These are phyloP conservation scores for Cheilosia urbana DNA, from an alignment of 2,888 invertebrate genomes.

Conservation along the genomic window DNA sequence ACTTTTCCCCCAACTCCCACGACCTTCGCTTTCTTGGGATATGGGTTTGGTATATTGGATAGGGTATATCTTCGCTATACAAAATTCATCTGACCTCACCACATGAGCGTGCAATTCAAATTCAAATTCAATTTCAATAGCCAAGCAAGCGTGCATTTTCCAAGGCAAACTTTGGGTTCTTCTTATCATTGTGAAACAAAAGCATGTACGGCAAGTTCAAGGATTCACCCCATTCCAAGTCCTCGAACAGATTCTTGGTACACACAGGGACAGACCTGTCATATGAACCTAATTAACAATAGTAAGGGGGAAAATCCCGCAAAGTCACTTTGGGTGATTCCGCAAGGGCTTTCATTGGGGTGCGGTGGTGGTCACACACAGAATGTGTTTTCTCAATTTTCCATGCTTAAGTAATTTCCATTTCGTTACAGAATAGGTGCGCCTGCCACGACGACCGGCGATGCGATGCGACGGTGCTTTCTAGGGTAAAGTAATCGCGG, in stretches of 20 bases:
- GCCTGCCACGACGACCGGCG: slow-evolving; percentile 19
- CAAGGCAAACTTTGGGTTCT: slow-evolving; percentile 6
- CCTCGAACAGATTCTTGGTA: slow-evolving; percentile 14
- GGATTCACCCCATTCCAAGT: slow-evolving; percentile 42
- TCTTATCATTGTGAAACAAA: neutral
- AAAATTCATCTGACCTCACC: slow-evolving; percentile 38
- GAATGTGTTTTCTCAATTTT: slow-evolving; percentile 36
- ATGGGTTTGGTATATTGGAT: too few relatives aligned
- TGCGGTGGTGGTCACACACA: slow-evolving; percentile 45
- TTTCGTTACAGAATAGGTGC: slow-evolving; percentile 39
- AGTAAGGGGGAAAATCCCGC: slow-evolving; percentile 26
- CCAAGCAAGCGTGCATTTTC: slow-evolving; percentile 57
- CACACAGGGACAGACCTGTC: slow-evolving; percentile 12
- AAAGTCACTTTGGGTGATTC: slow-evolving; percentile 48
- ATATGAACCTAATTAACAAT: slow-evolving; percentile 57
- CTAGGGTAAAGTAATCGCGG: slow-evolving; percentile 30
- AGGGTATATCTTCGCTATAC: neutral
- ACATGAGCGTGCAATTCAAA: slow-evolving; percentile 18
- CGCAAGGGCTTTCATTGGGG: slow-evolving; percentile 34
- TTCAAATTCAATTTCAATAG: slow-evolving; percentile 19
- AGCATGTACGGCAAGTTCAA: slow-evolving; percentile 52
- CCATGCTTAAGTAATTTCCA: slow-evolving; percentile 54
- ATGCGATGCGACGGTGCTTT: slow-evolving; percentile 24
- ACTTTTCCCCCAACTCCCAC: neutral
- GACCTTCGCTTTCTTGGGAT: slow-evolving; percentile 12